These are phyloP conservation scores for Phyllotis vaccarum DNA, from an alignment of 2,797 vertebrate genomes.

Conservation along the genomic window DNA sequence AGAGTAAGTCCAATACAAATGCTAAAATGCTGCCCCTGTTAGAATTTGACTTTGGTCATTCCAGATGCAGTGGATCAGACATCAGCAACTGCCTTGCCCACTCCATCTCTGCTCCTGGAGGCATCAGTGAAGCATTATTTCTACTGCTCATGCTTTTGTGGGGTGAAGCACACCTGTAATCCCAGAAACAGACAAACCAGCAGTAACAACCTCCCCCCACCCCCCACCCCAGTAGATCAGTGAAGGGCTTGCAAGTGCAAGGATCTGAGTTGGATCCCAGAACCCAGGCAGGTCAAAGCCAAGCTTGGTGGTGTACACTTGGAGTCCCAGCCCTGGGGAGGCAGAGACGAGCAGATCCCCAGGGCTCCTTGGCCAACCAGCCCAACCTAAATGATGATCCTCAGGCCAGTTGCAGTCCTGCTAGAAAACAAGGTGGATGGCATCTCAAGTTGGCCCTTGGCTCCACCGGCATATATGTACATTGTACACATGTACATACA, in stretches of 20 bases:
- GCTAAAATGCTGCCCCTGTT: not conserved
- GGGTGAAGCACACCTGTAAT: not conserved
- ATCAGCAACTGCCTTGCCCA: accelerated
- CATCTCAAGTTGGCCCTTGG: not conserved
- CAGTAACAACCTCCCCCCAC: not conserved
- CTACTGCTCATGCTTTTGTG: not conserved
- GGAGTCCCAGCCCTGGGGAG: not conserved
- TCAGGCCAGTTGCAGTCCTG: not conserved
- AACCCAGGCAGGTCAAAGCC: not conserved
- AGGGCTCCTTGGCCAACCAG: not conserved
- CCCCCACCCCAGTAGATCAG: not conserved
- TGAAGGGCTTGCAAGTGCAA: not conserved
- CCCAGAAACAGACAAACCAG: not conserved
- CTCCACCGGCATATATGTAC: not conserved
- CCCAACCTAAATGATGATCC: not conserved
- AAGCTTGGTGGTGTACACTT: not conserved
- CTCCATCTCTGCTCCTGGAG: not conserved
- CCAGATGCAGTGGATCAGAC: not conserved
- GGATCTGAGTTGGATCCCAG: not conserved
- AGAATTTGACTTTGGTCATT: not conserved
- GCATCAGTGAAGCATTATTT: accelerated
- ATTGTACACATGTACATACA: not conserved
- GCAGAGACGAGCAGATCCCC: not conserved
- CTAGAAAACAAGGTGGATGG: not conserved
- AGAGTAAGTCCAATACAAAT: constrained; percentile 62